Conservation (phyloP, 2,113 vertebrate genomes). For the Phyllostomus discolor region DNA sequence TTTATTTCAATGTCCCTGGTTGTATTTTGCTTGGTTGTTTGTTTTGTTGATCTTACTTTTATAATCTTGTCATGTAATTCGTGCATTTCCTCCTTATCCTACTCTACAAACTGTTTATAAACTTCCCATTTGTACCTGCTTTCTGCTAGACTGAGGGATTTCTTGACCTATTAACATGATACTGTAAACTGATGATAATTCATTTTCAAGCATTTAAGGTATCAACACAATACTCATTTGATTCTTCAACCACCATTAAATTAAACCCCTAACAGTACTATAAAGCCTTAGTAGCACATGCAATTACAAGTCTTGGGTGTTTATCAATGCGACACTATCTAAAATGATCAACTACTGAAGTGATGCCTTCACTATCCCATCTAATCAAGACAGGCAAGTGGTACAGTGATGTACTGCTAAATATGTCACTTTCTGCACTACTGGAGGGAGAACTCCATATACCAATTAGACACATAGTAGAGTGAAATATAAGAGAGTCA, state of each 20-base stretch:
- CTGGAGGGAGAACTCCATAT: neutral
- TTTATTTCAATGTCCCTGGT: too few relatives aligned
- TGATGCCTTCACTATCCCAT: conserved; percentile 40
- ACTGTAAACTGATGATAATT: conserved; percentile 58
- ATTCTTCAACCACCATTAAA: conserved; percentile 68
- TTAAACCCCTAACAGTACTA: conserved; percentile 52
- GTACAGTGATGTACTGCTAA: neutral
- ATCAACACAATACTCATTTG: conserved; percentile 64
- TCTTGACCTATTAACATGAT: conserved; percentile 47
- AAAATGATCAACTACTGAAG: conserved; percentile 19
- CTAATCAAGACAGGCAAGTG: conserved; percentile 10
- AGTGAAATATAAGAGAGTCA: neutral
- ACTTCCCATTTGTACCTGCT: neutral
- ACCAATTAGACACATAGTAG: neutral
- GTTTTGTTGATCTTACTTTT: neutral
- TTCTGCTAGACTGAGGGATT: conserved; percentile 32
- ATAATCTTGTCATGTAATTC: neutral
- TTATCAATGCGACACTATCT: conserved; percentile 54
- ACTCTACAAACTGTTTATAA: neutral
- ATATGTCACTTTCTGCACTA: neutral
- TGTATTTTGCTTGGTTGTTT: too few relatives aligned
- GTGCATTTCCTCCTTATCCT: neutral
- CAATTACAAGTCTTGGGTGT: conserved; percentile 60
- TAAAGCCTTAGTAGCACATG: conserved; percentile 56
- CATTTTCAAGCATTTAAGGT: conserved; percentile 51